Conservation (phyloP, 2,113 vertebrate genomes). For the Clarias gariepinus region DNA sequence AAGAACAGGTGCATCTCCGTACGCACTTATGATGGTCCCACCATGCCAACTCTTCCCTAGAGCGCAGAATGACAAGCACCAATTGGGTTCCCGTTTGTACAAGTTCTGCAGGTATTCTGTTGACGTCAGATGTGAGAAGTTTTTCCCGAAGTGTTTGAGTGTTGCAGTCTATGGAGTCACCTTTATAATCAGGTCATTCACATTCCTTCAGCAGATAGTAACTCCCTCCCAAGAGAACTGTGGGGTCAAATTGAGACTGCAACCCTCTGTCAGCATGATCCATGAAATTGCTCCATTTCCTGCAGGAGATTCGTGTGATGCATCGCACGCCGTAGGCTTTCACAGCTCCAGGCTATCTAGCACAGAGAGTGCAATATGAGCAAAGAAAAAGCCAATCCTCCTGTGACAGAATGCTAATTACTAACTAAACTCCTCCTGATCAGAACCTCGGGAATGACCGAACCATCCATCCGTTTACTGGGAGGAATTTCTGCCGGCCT, state of each 20-base stretch:
- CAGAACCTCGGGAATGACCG: conserved; percentile 42
- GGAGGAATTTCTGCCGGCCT: conserved; percentile 28
- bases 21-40: background rate
- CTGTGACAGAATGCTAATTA: conserved; percentile 67
- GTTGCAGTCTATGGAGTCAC: background rate
- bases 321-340: background rate
- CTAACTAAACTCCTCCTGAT: conserved; percentile 59
- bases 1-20: background rate
- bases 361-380: conserved; percentile 22
- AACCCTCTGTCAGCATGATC: conserved; percentile 45
- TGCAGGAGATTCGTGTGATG: conserved; percentile 18
- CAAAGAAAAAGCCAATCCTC: conserved; percentile 31
- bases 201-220: conserved; percentile 32
- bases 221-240: conserved; percentile 19
- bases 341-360: background rate
- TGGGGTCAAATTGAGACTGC: conserved; percentile 4
- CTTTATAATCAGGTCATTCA: conserved; percentile 27
- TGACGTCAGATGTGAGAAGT: background rate
- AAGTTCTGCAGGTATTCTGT: background rate
- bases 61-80: background rate
- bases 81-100: no score
- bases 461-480: conserved; percentile 37
- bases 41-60: background rate
- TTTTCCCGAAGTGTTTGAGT: background rate
- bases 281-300: conserved; percentile 25